Base-by-base conservation (phyloP, 2,888 invertebrate genomes). In the Amphimallon solstitiale region DNA sequence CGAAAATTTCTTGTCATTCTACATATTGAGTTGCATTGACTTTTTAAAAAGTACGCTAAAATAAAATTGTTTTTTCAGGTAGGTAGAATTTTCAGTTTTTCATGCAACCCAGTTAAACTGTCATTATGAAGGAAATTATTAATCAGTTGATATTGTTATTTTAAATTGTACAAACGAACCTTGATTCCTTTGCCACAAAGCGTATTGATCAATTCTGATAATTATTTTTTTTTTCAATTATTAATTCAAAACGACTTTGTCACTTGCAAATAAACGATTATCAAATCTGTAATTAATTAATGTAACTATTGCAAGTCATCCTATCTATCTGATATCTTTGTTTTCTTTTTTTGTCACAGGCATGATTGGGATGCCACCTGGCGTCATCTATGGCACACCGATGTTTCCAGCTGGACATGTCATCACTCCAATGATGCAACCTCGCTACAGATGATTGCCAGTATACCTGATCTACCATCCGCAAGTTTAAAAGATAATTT, bases 401-500 rank as follows among this genome's bases (percentile, higher is more conserved):
- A 82, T 84, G 81, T 82, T 84, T 71, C 82, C 82, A 10, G 75
- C 80, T 48, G 83, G 81, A 48, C 82, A 79, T 64, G 78, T 83
- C 74, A 73, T 83, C 51, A 75, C 79, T 5, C 87, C 86, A 70
- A 87, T 89, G 87, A 92, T 94, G 92, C 92, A 91, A 84, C 93
- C 93, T 74, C 90, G 93, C 84, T 94, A 89, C 87, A 92, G 93
- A 88, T 94, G 93, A 92, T 90, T 89, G 84, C 87, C 88, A 80
- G 83, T 87, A 70, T 86, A 86, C 84, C 84, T 86, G 78, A 83
- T 86, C 78, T 85, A 85, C 79, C 83, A 81, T 74, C 81, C 82
- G 79, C 81, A 81, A 81, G 81, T 81, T 71, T 80, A 77, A 78
- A 59, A 38, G 19, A 38, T 51, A 49, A 62, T 29, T 29, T 29